phyloP scores from a whole-genome alignment of 1,140 invertebrate genomes.

The Elymnias hypermnestra region DNA sequence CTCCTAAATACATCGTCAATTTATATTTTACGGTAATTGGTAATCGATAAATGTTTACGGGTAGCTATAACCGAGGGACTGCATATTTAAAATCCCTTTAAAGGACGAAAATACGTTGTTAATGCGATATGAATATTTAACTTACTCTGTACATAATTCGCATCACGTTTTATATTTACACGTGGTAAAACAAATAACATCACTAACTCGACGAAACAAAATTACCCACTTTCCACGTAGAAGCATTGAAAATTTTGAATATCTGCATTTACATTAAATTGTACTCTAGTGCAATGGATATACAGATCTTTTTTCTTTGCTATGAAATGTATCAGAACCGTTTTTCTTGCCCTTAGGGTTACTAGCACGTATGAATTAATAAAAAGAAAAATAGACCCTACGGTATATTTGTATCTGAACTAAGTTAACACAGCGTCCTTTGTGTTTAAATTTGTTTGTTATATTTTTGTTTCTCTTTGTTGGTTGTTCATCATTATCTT shows the following conservation, averaged over 20 bases:
- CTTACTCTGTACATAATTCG: neutral
- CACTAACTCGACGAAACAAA: neutral
- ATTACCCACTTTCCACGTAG: no score
- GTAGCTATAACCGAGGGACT: no score
- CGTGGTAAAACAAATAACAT: constrained; percentile 6
- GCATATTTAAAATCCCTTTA: neutral
- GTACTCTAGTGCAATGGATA: no score
- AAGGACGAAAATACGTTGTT: neutral
- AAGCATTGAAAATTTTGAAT: no score
- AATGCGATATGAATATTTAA: neutral
- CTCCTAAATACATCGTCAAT: no score
- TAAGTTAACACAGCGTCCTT: neutral
- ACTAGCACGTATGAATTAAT: neutral
- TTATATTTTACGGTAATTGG: no score
- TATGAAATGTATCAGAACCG: no score
- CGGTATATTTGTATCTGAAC: neutral
- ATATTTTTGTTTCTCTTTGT: neutral
- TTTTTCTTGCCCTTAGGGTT: no score
- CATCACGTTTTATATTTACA: constrained; percentile 3
- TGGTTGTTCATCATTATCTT: no score
- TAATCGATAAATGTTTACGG: no score
- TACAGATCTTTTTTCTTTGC: no score
- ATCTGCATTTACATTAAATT: no score
- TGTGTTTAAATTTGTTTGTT: neutral
- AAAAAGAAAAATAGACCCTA: neutral